These are phyloP conservation scores for Pasiphila rectangulata DNA, from an alignment of 2,888 invertebrate genomes.

Conservation along the genomic window DNA sequence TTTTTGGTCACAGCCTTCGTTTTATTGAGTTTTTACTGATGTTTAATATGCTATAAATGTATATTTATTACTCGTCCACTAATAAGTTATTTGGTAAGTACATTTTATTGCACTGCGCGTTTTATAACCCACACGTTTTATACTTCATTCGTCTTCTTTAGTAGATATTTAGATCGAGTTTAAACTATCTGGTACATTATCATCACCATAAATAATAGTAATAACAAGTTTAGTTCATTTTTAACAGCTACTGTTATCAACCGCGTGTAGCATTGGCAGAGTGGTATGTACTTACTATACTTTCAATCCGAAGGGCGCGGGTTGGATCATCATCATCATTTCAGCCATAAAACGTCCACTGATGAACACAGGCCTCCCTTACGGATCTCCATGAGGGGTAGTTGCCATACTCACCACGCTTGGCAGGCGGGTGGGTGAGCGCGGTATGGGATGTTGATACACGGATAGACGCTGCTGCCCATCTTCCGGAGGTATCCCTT, in stretches of 20 bases:
- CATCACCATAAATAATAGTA: constrained; percentile 6
- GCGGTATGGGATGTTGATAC: too few relatives aligned
- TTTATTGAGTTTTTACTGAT: constrained; percentile 71
- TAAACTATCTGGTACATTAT: constrained; percentile 2
- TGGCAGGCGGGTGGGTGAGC: too few relatives aligned
- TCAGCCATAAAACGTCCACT: too few relatives aligned
- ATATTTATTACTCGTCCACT: constrained; percentile 66
- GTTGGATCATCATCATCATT: too few relatives aligned
- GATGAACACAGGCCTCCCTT: too few relatives aligned
- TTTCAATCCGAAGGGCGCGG: too few relatives aligned
- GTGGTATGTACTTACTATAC: too few relatives aligned
- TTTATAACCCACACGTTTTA: constrained; percentile 50
- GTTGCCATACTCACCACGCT: too few relatives aligned
- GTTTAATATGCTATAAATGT: constrained; percentile 74
- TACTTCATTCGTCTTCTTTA: constrained; percentile 48
- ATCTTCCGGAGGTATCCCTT: too few relatives aligned
- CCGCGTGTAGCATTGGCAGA: neutral
- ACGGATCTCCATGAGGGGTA: too few relatives aligned
- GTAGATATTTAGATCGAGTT: constrained; percentile 55
- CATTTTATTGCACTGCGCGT: constrained; percentile 64
- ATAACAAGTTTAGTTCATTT: neutral
- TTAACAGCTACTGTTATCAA: neutral
- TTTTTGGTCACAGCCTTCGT: constrained; percentile 43
- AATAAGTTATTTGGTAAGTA: constrained; percentile 65
- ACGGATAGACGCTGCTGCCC: too few relatives aligned